A percentile compares a stretch with the other conserved stretches of the same genome.
phyloP scores from a whole-genome alignment of 2,797 vertebrate genomes.

The Malacoctenus gilli region DNA sequence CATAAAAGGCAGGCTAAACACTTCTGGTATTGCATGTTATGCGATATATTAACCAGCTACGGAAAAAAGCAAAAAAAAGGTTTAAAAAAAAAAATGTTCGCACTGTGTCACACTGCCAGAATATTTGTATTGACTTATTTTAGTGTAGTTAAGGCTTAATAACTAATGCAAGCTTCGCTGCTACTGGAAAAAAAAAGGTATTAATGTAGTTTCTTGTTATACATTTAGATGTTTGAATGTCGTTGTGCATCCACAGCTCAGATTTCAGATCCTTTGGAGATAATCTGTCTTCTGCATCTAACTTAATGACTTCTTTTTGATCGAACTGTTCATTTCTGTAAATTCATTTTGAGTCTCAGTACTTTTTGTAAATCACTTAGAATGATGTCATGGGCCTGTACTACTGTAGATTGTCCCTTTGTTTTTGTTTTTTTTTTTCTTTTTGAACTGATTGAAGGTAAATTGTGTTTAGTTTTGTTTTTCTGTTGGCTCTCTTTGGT shows the following conservation, averaged over 20 bases:
- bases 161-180: slow-evolving; percentile 76
- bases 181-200: slow-evolving; percentile 69
- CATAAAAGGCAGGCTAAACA: slow-evolving; percentile 70
- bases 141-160: slow-evolving; percentile 74
- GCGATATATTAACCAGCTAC: slow-evolving; percentile 76
- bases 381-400: slow-evolving; percentile 71
- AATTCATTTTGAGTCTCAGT: slow-evolving; percentile 53
- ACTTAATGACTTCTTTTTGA: slow-evolving; percentile 43
- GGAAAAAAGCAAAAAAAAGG: slow-evolving; percentile 44
- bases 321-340: slow-evolving; percentile 55
- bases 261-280: slow-evolving; percentile 59
- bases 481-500: neutral
- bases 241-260: slow-evolving; percentile 69
- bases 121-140: slow-evolving; percentile 73
- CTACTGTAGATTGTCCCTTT: slow-evolving; percentile 58
- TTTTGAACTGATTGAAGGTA: slow-evolving; percentile 39
- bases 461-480: slow-evolving; percentile 22
- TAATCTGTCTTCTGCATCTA: slow-evolving; percentile 49
- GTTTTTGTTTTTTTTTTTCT: slow-evolving; percentile 9
- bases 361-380: slow-evolving; percentile 52
- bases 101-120: slow-evolving; percentile 80
- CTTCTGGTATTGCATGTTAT: slow-evolving; percentile 77
- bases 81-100: slow-evolving; percentile 51
- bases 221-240: slow-evolving; percentile 78
- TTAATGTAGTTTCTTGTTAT: slow-evolving; percentile 71